phyloP scores from a whole-genome alignment of 2,797 vertebrate genomes.

The Masticophis lateralis region DNA sequence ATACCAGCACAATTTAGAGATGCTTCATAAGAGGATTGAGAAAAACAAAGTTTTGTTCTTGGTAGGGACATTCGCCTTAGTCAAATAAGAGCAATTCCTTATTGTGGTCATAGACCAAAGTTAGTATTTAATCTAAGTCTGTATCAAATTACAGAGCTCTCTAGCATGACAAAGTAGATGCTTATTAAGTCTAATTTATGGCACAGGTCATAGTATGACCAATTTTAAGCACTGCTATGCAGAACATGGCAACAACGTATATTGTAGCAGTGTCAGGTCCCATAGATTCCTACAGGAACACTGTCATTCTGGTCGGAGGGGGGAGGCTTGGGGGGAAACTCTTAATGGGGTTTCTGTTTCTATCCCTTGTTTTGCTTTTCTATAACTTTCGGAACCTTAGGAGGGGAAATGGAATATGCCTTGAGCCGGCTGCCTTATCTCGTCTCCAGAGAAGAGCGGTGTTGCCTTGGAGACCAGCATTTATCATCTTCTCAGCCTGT shows the following conservation, averaged over 20 bases:
- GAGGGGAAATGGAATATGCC: no score
- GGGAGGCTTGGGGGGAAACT: no score
- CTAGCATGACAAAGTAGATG: neutral
- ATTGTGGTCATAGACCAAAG: neutral
- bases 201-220: neutral
- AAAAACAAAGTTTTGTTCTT: neutral
- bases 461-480: no score
- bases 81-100: neutral
- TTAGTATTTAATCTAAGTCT: neutral
- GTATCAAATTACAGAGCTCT: neutral
- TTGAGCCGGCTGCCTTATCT: no score
- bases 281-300: no score
- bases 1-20: neutral
- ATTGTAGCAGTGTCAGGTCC: neutral
- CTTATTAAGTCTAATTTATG: neutral
- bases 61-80: neutral
- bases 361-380: no score
- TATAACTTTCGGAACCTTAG: no score
- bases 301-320: no score
- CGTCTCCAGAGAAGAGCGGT: no score
- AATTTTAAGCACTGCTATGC: neutral
- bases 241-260: neutral
- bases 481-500: no score
- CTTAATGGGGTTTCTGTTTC: no score
- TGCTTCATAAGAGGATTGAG: neutral